These are phyloP conservation scores for Eonycteris spelaea DNA, from an alignment of 2,113 vertebrate genomes.

Conservation along the genomic window DNA sequence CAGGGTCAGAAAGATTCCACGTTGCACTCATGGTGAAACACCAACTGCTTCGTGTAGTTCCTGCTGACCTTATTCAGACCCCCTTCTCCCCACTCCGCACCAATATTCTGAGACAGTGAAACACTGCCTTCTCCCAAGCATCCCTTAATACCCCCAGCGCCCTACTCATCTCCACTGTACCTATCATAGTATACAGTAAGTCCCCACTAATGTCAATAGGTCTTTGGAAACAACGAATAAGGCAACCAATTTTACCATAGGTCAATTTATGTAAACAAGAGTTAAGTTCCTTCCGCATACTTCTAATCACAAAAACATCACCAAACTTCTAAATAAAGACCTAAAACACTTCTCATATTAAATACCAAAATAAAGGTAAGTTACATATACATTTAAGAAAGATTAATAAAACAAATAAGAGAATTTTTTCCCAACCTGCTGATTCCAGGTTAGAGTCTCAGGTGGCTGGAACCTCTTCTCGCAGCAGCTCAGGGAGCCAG, in stretches of 20 bases:
- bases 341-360: not conserved
- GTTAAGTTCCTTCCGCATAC: not conserved
- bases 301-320: not conserved
- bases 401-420: not conserved
- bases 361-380: not conserved
- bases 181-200: not conserved
- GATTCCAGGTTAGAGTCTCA: not conserved
- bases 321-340: not conserved
- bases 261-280: not conserved
- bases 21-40: not conserved
- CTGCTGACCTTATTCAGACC: not conserved
- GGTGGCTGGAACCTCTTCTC: not conserved
- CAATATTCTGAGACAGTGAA: not conserved
- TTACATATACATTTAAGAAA: not conserved
- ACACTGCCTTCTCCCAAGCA: not conserved
- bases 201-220: not conserved
- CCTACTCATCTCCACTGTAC: not conserved
- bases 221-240: not conserved
- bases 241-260: not conserved
- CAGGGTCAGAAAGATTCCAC: not conserved
- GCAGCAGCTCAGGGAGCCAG: not conserved
- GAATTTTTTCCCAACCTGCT: not conserved
- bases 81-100: fast-evolving
- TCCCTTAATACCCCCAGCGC: too few relatives aligned
- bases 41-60: not conserved